Percentiles rank a stretch among this genome's conserved stretches.
phyloP scores from a whole-genome alignment of 2,888 invertebrate species.

The Unio pictorum region DNA sequence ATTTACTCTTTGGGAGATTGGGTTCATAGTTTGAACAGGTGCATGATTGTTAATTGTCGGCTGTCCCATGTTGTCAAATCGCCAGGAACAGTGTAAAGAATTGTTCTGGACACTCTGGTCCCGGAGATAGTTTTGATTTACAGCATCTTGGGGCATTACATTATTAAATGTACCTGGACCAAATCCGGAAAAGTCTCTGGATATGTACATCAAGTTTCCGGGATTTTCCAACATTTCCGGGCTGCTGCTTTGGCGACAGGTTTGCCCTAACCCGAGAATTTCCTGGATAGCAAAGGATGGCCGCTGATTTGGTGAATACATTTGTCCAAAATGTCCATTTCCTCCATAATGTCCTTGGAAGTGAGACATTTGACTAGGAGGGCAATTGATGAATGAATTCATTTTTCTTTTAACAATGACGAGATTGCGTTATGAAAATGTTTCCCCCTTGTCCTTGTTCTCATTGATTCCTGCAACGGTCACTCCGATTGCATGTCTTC shows the following conservation, averaged over 20 bases:
- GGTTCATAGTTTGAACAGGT: constrained; percentile 21
- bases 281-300: constrained; percentile 92
- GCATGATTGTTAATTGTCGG: constrained; percentile 22
- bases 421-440: no score
- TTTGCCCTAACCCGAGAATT: constrained; percentile 78
- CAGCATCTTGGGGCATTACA: constrained; percentile 16
- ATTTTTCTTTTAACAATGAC: constrained; percentile 8
- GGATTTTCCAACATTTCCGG: constrained; percentile 48
- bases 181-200: constrained; percentile 25
- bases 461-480: no score
- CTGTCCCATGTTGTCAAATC: constrained; percentile 43
- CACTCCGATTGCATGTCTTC: no score
- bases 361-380: constrained; percentile 26
- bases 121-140: constrained; percentile 24
- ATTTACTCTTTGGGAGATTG: constrained; percentile 2
- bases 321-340: constrained; percentile 46
- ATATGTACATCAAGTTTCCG: constrained; percentile 33
- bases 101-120: constrained; percentile 28
- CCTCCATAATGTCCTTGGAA: constrained; percentile 43
- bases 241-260: constrained; percentile 50
- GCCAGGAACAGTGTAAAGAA: constrained; percentile 56
- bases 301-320: constrained; percentile 78
- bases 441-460: no score
- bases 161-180: constrained; percentile 17
- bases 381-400: constrained; percentile 18